Conservation (phyloP, 2,113 vertebrate species). For the Epinephelus moara region DNA sequence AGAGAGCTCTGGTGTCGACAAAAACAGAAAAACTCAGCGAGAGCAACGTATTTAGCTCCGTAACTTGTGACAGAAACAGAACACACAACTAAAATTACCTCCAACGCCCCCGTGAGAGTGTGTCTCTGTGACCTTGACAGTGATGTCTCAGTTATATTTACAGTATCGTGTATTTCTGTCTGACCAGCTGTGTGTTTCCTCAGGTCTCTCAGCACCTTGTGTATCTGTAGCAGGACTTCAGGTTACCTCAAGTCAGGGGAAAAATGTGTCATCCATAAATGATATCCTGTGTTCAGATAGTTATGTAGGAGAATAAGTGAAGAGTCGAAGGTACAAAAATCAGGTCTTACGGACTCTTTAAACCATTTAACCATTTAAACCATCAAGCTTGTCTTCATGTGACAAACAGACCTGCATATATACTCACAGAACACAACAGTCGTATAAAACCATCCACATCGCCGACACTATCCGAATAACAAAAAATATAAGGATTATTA, state of each 20-base stretch:
- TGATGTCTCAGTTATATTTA: slow-evolving; percentile 30
- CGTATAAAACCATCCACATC: no score
- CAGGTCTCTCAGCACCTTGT: slow-evolving; percentile 18
- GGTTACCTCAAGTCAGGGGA: neutral
- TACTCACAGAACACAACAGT: no score
- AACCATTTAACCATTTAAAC: no score
- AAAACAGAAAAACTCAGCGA: neutral
- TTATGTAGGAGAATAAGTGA: no score
- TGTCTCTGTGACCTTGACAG: slow-evolving; percentile 27
- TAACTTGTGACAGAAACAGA: slow-evolving; percentile 29
- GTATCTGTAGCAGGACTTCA: neutral
- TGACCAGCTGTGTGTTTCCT: slow-evolving; percentile 45
- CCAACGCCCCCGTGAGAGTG: neutral
- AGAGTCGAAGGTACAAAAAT: no score
- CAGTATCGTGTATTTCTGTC: slow-evolving; percentile 25
- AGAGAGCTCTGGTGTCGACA: no score
- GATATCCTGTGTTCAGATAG: neutral
- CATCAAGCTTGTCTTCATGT: no score
- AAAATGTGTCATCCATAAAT: neutral
- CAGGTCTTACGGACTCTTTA: no score
- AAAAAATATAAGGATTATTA: no score
- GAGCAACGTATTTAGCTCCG: slow-evolving; percentile 8
- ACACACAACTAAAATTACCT: slow-evolving; percentile 27
- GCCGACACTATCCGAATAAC: no score
- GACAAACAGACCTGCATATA: no score